Conservation (phyloP, 2,888 invertebrate species). For the Notocelia uddmanniana region DNA sequence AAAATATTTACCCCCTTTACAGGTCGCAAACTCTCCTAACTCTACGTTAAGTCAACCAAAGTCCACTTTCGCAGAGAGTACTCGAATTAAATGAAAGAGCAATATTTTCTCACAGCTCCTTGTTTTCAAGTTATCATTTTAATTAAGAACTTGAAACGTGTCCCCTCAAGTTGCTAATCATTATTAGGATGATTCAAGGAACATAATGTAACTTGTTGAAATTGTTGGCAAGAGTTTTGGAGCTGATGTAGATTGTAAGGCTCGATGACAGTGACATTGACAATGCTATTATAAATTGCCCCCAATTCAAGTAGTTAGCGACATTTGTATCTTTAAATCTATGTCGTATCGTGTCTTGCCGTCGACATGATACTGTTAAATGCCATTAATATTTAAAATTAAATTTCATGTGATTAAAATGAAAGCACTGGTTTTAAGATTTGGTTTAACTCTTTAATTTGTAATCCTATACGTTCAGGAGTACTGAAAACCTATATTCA, state of each 20-base stretch:
- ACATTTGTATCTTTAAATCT: no score
- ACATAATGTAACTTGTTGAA: slow-evolving; percentile 35
- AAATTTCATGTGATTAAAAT: no score
- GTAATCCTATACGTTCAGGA: no score
- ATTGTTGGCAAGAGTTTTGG: slow-evolving; percentile 12
- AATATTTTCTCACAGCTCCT: slow-evolving; percentile 71
- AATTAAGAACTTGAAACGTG: slow-evolving; percentile 71
- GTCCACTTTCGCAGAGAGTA: slow-evolving; percentile 57
- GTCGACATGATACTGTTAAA: no score
- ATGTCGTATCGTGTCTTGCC: no score
- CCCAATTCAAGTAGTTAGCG: background rate
- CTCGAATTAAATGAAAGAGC: slow-evolving; percentile 75
- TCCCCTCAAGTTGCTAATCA: slow-evolving; percentile 58
- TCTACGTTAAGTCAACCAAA: slow-evolving; percentile 40
- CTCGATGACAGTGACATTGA: background rate
- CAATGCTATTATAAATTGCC: background rate
- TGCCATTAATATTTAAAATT: no score
- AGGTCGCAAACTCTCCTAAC: slow-evolving; percentile 27
- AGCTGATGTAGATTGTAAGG: background rate
- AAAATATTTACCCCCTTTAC: slow-evolving; percentile 22
- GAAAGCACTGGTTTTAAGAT: no score
- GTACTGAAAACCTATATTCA: no score
- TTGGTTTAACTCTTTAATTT: no score
- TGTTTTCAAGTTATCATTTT: slow-evolving; percentile 73
- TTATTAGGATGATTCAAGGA: slow-evolving; percentile 51